Conservation (phyloP, 2,797 vertebrate genomes). For the Diglossa cyanea region DNA sequence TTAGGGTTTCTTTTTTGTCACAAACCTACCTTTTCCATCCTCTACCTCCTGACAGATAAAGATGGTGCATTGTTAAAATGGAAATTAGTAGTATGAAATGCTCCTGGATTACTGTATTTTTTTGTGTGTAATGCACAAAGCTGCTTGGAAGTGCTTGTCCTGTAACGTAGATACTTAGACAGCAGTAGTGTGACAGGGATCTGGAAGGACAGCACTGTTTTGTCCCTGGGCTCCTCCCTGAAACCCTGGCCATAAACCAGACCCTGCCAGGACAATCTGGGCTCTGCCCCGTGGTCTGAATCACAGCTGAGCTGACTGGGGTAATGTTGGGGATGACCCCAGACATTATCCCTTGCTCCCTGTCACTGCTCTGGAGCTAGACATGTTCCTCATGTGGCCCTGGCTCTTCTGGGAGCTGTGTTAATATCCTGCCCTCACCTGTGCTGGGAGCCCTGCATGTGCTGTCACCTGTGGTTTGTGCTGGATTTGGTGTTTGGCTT, state of each 20-base stretch:
- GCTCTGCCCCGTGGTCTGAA: background rate
- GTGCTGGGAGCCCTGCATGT: background rate
- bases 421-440: background rate
- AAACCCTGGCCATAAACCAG: background rate
- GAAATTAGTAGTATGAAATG: background rate
- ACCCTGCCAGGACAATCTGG: background rate
- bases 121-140: background rate
- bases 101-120: background rate
- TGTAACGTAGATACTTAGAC: background rate
- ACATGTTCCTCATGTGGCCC: background rate
- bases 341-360: background rate
- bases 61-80: background rate
- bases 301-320: background rate
- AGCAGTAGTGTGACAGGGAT: background rate
- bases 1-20: background rate
- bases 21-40: background rate
- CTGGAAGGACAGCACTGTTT: background rate
- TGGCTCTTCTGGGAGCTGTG: background rate
- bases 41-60: background rate
- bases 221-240: background rate
- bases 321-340: rapidly evolving
- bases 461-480: background rate
- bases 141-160: background rate
- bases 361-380: background rate
- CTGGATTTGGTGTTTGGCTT: background rate